phyloP scores from a whole-genome alignment of 2,113 vertebrate species.

The Tetrao urogallus region DNA sequence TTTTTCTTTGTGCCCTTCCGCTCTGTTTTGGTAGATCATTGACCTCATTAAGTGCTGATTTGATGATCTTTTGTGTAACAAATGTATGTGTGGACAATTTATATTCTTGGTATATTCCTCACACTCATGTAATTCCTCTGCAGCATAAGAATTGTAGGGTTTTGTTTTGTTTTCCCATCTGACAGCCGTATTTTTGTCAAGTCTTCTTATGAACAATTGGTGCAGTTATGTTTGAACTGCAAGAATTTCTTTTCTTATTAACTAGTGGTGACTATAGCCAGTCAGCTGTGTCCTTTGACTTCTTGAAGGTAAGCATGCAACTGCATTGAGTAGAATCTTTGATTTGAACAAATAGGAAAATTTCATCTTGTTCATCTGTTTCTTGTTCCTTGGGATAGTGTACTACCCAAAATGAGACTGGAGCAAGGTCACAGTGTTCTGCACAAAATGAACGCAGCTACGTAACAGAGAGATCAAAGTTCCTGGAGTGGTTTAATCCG shows the following conservation, averaged over 20 bases:
- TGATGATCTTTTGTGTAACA: neutral
- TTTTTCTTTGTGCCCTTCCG: neutral
- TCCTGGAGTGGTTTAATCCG: neutral
- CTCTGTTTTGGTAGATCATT: neutral
- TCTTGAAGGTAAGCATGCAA: neutral
- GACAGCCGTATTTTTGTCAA: neutral
- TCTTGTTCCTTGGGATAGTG: neutral
- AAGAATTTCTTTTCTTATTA: neutral
- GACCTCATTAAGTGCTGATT: neutral
- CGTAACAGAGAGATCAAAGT: neutral
- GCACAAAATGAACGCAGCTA: neutral
- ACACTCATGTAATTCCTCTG: neutral
- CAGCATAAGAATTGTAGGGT: neutral
- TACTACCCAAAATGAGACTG: neutral
- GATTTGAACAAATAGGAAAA: neutral
- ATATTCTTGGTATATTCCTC: neutral
- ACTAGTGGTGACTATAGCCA: fast-evolving
- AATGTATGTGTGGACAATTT: neutral
- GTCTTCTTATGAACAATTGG: neutral
- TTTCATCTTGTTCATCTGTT: neutral
- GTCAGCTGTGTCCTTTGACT: neutral
- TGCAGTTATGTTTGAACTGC: neutral
- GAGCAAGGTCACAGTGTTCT: neutral
- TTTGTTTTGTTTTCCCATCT: neutral
- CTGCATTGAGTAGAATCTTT: neutral